Base-by-base conservation (phyloP, 2,888 invertebrate genomes). In the Netelia fuscicornis region DNA sequence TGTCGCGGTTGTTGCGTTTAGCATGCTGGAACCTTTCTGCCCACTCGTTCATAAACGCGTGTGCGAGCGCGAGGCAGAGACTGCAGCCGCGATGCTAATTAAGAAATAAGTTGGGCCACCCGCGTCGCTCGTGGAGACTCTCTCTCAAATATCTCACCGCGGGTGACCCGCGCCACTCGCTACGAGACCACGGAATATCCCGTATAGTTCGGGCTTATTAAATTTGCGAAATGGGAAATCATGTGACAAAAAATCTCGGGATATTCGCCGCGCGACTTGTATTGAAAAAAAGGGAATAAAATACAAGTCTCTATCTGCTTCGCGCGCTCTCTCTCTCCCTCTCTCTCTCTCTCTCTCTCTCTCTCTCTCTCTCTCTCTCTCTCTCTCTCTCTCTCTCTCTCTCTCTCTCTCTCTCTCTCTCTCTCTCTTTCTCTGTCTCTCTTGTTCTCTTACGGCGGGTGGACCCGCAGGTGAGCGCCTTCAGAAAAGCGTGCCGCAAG, bases 61-160 rank as follows among this genome's bases (percentile, higher is more conserved):
- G 74, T 48, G 72, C 60, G 60, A 30, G 76, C 30, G 68, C 52
- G 75, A 44, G 60, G 44, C 48, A 52, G 58, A 76, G 60, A 71
- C 67, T 56, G 65, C 77, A 68, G 60, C 67, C 60, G 67, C 65
- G 67, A 80, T 78, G 86, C 86, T 91, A 90, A 91, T 91, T 88
- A 90, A 91, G 89, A 89, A 91, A 87, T 90, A 88, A 90, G 84
- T 81, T 68, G 87, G 91, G 87, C 90, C 90, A 91, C 90, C 90
- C 85, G 84, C 88, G 86, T 89, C 78, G 85, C 68, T 58, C 17
- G 30, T 17, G 5, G 58, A 58, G 76, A 72, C 80, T 76, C 64
- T 70, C 58, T 58, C 58, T 64, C 17, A 17, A 20, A 20, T 52
- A 68, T 48, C 30, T 78, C 85, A 58, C 85, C 79, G 75, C 82